A percentile compares a stretch with the other conserved stretches of the same genome.
These are phyloP conservation scores for Pomacea maculata DNA, from an alignment of 1,140 invertebrate genomes.

Conservation along the genomic window DNA sequence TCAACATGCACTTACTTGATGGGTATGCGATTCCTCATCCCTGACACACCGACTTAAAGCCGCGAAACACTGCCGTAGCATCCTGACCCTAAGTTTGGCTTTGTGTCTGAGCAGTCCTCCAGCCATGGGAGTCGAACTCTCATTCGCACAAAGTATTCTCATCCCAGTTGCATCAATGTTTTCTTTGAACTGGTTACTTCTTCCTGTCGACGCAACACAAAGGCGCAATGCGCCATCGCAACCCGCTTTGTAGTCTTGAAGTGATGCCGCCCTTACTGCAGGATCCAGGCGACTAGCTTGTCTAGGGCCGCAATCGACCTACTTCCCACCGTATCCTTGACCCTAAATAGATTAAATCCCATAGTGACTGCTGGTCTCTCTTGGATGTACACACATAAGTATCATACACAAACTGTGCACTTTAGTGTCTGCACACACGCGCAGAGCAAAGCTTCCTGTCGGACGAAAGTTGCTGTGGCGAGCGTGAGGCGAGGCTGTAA, in stretches of 20 bases:
- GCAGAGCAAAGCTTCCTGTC: too few species aligned
- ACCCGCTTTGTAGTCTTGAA: not conserved
- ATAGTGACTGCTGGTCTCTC: too few species aligned
- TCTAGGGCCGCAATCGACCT: not conserved
- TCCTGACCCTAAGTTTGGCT: not conserved
- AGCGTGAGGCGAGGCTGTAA: too few species aligned
- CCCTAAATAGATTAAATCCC: not conserved
- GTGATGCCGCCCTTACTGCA: not conserved
- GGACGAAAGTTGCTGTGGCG: too few species aligned
- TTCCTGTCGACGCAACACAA: not conserved
- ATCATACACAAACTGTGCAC: too few species aligned
- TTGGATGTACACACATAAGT: too few species aligned
- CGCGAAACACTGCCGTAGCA: conserved; percentile 8
- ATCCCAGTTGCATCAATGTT: not conserved
- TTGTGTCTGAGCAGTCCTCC: not conserved
- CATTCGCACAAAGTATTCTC: not conserved
- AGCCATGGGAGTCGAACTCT: not conserved
- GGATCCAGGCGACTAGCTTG: not conserved
- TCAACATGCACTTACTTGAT: not conserved
- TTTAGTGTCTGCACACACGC: too few species aligned
- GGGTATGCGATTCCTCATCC: not conserved
- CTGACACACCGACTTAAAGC: not conserved
- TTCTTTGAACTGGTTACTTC: not conserved
- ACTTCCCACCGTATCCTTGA: not conserved
- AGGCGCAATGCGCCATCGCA: not conserved